These are phyloP conservation scores for Carettochelys insculpta DNA, from an alignment of 2,113 vertebrate genomes.

Conservation along the genomic window DNA sequence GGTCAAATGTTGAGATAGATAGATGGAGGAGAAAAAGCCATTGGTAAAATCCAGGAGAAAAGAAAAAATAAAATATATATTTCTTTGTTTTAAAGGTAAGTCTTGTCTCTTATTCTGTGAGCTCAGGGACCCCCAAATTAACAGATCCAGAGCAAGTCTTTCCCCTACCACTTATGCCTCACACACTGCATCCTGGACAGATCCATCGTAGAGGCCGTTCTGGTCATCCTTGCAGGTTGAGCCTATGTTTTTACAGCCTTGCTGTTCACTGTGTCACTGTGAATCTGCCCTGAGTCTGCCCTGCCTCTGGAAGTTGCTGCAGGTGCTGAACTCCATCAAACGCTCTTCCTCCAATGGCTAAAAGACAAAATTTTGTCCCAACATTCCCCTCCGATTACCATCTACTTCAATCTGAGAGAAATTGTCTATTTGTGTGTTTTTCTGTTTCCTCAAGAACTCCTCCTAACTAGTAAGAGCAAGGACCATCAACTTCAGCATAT, in stretches of 20 bases:
- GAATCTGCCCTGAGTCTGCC: not conserved
- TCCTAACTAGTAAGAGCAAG: too few relatives aligned
- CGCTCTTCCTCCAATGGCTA: not conserved
- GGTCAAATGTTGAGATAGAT: not conserved
- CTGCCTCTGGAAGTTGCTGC: not conserved
- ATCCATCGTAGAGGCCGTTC: not conserved
- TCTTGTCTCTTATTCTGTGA: not conserved
- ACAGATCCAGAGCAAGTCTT: not conserved
- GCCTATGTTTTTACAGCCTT: not conserved
- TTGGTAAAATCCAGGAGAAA: not conserved
- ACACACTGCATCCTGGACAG: not conserved
- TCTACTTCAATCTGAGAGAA: too few relatives aligned
- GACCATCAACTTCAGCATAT: too few relatives aligned
- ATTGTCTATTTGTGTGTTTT: too few relatives aligned
- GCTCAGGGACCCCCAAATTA: not conserved
- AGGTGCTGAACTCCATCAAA: not conserved
- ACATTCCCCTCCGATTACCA: not conserved
- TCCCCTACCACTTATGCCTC: not conserved
- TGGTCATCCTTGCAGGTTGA: not conserved
- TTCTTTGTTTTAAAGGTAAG: not conserved
- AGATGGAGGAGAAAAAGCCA: not conserved
- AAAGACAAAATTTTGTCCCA: not conserved
- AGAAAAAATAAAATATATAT: not conserved
- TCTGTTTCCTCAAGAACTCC: too few relatives aligned
- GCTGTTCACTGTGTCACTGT: not conserved